A percentile compares a stretch with the other conserved stretches of the same genome.
Evolutionary conservation across 2,888 invertebrate genomes (phyloP).

Genomic region (Linnaemya vulpina): DNA sequence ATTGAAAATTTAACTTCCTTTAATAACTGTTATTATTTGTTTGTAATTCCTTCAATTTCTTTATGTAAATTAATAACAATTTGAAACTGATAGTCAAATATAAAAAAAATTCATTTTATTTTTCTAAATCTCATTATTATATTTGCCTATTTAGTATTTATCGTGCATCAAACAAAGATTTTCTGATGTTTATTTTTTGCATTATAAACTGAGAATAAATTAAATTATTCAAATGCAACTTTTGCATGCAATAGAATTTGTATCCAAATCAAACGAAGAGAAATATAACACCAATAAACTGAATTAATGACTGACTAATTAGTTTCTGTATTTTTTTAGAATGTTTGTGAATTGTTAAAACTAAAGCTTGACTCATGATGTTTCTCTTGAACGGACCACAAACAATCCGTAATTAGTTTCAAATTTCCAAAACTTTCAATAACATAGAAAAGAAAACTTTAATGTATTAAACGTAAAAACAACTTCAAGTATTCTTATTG

Average conservation of each 20-base stretch:
- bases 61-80: too few species aligned
- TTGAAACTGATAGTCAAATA: too few species aligned
- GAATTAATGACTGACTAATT: conserved; percentile 10
- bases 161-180: conserved; percentile 8
- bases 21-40: not conserved
- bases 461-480: too few species aligned
- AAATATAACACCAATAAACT: conserved; percentile 36
- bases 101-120: not conserved
- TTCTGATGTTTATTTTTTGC: conserved; percentile 10
- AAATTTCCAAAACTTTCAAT: not conserved
- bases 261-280: conserved; percentile 7
- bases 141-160: not conserved
- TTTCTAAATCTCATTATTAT: not conserved
- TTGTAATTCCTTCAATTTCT: not conserved
- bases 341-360: not conserved
- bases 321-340: not conserved
- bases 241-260: conserved; percentile 37
- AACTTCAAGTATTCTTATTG: not conserved
- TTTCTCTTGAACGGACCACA: not conserved
- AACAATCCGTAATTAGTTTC: not conserved
- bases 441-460: too few species aligned
- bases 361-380: not conserved
- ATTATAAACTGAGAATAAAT: conserved; percentile 24
- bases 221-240: conserved; percentile 40
- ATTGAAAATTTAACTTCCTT: not conserved